phyloP scores from a whole-genome alignment of 2,888 invertebrate species.

The Odontothrips loti region DNA sequence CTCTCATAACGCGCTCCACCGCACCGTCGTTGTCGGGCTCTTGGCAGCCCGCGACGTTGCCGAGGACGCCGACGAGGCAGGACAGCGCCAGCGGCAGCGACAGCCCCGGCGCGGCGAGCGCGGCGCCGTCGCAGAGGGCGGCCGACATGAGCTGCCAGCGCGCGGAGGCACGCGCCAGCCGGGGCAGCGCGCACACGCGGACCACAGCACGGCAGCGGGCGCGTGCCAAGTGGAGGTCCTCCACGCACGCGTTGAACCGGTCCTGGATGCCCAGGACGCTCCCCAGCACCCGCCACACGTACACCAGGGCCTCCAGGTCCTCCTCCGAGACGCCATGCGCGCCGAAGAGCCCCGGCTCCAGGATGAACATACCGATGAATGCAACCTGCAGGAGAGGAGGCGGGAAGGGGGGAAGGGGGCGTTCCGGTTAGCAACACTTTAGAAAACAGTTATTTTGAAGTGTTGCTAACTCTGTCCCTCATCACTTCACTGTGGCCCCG shows the following conservation, averaged over 20 bases:
- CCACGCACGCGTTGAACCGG: constrained; percentile 23
- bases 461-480: too few relatives aligned
- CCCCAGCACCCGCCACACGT: constrained; percentile 27
- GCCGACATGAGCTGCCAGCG: constrained; percentile 11
- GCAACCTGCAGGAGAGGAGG: constrained; percentile 42
- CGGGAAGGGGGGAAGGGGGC: too few relatives aligned
- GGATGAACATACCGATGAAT: constrained; percentile 45
- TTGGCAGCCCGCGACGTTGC: not conserved
- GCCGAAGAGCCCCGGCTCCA: constrained; percentile 37
- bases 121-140: constrained; percentile 11
- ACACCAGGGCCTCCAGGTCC: constrained; percentile 29
- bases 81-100: constrained; percentile 16
- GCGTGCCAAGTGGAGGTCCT: not conserved
- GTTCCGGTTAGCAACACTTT: too few relatives aligned
- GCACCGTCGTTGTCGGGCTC: not conserved
- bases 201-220: not conserved
- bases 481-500: not conserved
- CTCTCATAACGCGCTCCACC: not conserved
- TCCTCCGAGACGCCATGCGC: constrained; percentile 27
- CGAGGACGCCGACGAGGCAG: not conserved
- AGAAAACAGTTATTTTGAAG: too few relatives aligned
- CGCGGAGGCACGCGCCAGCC: constrained; percentile 1
- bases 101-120: constrained; percentile 12
- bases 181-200: not conserved
- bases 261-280: constrained; percentile 15